Percentiles rank a stretch among this genome's conserved stretches.
Conservation (phyloP, 2,888 invertebrate genomes). For the Cenopis cana region DNA sequence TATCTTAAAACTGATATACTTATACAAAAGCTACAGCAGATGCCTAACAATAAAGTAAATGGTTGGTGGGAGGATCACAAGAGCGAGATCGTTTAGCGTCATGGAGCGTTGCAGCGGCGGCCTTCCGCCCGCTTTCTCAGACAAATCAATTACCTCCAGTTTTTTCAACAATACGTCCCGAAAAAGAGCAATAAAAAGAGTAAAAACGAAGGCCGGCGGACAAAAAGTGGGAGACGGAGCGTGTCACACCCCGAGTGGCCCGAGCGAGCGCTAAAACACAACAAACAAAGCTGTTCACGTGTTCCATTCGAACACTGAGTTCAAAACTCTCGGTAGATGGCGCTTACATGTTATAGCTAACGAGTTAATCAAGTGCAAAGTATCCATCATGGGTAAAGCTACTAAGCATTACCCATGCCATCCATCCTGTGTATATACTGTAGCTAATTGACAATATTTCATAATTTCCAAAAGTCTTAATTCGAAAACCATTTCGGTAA, state of each 20-base stretch:
- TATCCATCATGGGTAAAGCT: no score
- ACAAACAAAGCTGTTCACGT: not conserved
- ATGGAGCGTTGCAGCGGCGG: slow-evolving; percentile 27
- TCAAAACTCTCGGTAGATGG: not conserved
- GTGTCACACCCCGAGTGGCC: slow-evolving; percentile 12
- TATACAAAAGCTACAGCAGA: no score
- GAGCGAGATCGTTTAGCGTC: slow-evolving; percentile 11
- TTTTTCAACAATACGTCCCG: slow-evolving; percentile 37
- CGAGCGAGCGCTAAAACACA: not conserved
- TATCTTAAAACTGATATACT: no score
- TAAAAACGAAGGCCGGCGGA: slow-evolving; percentile 15
- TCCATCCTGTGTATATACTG: no score
- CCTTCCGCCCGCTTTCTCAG: slow-evolving; percentile 48
- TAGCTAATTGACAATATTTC: no score
- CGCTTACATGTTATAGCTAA: not conserved
- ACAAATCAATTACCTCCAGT: slow-evolving; percentile 44
- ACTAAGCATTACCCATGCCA: no score
- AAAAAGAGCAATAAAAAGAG: slow-evolving; percentile 29
- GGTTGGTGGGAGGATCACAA: not conserved
- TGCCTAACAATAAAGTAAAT: not conserved
- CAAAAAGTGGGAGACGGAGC: slow-evolving; percentile 22
- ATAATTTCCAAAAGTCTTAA: no score
- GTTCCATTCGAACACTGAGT: not conserved
- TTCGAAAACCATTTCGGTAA: no score
- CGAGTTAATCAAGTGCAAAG: no score